phyloP scores from a whole-genome alignment of 2,113 vertebrate genomes.

The Tapirus terrestris region DNA sequence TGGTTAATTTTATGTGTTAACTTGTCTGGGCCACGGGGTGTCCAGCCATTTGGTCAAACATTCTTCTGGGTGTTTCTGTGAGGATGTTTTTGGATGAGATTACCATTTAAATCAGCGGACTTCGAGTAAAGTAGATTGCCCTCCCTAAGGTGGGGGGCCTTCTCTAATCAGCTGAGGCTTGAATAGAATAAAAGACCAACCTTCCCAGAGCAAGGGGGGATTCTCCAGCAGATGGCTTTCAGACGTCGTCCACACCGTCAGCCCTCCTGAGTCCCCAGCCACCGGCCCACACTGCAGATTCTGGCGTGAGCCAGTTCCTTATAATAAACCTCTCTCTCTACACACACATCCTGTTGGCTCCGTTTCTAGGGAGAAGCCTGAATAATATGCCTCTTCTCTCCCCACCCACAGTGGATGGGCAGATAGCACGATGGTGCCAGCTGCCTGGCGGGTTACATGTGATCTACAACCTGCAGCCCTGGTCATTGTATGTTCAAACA shows the following conservation, averaged over 20 bases:
- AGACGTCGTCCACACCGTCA: neutral
- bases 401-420: fast-evolving
- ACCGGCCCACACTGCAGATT: neutral
- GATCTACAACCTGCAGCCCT: neutral
- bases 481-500: neutral
- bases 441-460: fast-evolving
- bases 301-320: neutral
- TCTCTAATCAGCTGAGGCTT: fast-evolving
- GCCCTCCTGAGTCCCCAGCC: neutral
- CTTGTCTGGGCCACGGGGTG: neutral
- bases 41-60: neutral
- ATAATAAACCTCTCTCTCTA: no score
- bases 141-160: no score
- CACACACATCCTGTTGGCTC: fast-evolving
- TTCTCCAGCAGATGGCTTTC: neutral
- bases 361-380: neutral
- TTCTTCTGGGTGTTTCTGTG: neutral
- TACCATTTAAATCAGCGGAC: neutral
- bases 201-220: neutral
- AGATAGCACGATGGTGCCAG: fast-evolving
- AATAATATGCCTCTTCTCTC: fast-evolving
- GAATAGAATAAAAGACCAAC: fast-evolving
- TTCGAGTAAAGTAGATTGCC: neutral
- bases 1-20: neutral
- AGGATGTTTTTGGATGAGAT: neutral